Evolutionary conservation across 1,140 invertebrate species (phyloP).

Genomic region (Procambarus clarkii): DNA sequence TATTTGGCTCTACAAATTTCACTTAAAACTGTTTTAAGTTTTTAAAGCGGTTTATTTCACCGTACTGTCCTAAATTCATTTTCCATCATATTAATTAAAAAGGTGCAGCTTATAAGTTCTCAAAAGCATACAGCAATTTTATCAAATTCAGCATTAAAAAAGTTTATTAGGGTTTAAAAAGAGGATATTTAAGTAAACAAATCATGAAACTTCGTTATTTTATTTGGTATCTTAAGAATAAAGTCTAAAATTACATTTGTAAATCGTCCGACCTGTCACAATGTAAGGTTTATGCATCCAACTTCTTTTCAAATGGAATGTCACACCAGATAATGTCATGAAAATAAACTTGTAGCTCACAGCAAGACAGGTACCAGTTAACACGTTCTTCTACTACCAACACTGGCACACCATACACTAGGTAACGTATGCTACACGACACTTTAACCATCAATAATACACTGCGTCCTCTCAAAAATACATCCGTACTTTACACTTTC

Average conservation of each 20-base stretch:
- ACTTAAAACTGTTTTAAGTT: too few relatives aligned
- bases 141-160: neutral
- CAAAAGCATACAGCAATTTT: neutral
- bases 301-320: constrained; percentile 21
- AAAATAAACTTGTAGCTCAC: neutral
- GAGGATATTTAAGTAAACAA: neutral
- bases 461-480: neutral
- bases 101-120: neutral
- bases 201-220: neutral
- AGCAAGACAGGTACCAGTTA: neutral
- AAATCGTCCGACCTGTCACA: constrained; percentile 10
- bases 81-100: neutral
- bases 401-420: neutral
- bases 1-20: too few relatives aligned
- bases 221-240: constrained; percentile 37
- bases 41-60: too few relatives aligned
- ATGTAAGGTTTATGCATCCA: neutral
- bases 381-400: neutral
- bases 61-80: too few relatives aligned
- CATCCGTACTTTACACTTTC: neutral
- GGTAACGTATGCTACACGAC: neutral
- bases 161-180: neutral
- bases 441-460: neutral
- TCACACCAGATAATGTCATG: constrained; percentile 7
- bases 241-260: constrained; percentile 49